Conservation (phyloP, 2,113 vertebrate species). For the Pithys albifrons region DNA sequence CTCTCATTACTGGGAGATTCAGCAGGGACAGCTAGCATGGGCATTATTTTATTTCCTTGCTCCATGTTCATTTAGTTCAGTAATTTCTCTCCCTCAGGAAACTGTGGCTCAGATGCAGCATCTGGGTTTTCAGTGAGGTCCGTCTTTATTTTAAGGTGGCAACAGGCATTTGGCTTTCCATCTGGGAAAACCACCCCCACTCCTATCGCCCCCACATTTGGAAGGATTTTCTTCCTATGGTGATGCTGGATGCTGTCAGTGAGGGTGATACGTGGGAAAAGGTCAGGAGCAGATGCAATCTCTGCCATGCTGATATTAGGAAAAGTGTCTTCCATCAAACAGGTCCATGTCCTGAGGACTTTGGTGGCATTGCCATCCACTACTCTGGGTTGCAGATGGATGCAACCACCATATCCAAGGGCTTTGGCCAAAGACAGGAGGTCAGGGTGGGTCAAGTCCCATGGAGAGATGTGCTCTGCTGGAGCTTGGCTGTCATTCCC, state of each 20-base stretch:
- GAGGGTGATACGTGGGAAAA: not conserved
- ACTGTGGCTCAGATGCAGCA: not conserved
- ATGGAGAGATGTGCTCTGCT: not conserved
- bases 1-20: not conserved
- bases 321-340: not conserved
- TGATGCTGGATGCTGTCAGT: not conserved
- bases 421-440: not conserved
- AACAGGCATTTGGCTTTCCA: not conserved
- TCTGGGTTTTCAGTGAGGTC: constrained; percentile 36
- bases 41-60: not conserved
- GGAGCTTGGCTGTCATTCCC: not conserved
- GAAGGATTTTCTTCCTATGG: not conserved
- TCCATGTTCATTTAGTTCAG: not conserved
- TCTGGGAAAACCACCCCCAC: not conserved
- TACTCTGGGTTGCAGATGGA: not conserved
- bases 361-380: not conserved
- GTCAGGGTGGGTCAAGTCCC: not conserved
- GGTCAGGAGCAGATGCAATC: not conserved
- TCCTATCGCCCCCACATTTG: not conserved
- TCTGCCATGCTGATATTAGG: not conserved
- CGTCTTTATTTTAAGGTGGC: constrained; percentile 29
- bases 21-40: constrained; percentile 3
- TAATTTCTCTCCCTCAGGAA: constrained; percentile 44
- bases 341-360: not conserved
- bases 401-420: not conserved